phyloP scores from a whole-genome alignment of 2,888 invertebrate genomes.

The Octonoba sinensis region DNA sequence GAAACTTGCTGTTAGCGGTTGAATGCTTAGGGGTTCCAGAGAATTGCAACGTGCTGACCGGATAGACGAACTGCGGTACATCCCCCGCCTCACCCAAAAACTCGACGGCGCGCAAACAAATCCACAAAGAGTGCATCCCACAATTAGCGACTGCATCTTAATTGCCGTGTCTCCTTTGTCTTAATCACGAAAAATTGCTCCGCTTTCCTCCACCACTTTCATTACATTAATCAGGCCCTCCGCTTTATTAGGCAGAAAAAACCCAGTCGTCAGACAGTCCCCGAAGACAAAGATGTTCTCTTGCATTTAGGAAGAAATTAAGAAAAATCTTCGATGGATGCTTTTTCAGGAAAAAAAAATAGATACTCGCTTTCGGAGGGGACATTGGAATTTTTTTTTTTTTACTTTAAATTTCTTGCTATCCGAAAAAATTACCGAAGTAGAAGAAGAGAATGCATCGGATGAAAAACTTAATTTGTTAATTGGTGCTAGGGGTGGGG shows the following conservation, averaged over 20 bases:
- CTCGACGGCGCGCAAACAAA: slow-evolving; percentile 59
- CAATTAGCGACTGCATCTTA: slow-evolving; percentile 59
- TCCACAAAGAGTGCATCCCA: slow-evolving; percentile 40
- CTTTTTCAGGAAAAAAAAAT: background rate
- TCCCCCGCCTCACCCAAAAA: slow-evolving; percentile 23
- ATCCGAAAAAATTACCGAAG: slow-evolving; percentile 19
- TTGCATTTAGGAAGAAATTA: slow-evolving; percentile 58
- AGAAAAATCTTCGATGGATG: slow-evolving; percentile 38
- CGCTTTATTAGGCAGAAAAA: slow-evolving; percentile 34
- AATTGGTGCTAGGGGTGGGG: slow-evolving; percentile 37
- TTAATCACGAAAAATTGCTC: slow-evolving; percentile 59
- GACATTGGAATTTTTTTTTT: slow-evolving; percentile 7
- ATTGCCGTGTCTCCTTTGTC: slow-evolving; percentile 57
- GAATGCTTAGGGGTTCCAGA: background rate
- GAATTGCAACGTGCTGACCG: slow-evolving; percentile 47
- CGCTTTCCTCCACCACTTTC: slow-evolving; percentile 25
- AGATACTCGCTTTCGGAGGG: background rate
- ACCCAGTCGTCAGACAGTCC: slow-evolving; percentile 10
- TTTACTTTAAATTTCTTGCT: slow-evolving; percentile 43
- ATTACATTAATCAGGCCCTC: slow-evolving; percentile 57
- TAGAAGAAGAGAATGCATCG: slow-evolving; percentile 16
- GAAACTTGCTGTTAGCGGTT: slow-evolving; percentile 1
- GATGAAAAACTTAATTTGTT: slow-evolving; percentile 53
- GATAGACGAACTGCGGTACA: slow-evolving; percentile 3
- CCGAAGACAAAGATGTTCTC: slow-evolving; percentile 32